Conservation (phyloP, 2,113 vertebrate species). For the Mirza zaza region DNA sequence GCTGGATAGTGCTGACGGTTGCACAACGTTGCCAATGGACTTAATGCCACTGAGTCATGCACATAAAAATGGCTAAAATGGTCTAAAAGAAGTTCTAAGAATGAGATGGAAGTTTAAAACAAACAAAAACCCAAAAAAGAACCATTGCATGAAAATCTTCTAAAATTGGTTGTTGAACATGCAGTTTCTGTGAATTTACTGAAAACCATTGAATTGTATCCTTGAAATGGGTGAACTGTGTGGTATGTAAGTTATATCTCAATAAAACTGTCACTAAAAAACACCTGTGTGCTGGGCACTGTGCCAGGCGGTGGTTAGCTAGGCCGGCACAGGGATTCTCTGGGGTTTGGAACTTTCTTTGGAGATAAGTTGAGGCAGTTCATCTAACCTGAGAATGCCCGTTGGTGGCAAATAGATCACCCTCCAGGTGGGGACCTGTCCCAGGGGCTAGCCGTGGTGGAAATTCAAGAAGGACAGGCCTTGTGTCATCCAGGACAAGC, state of each 20-base stretch:
- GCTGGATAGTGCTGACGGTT: not conserved
- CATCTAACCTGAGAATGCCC: not conserved
- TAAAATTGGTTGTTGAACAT: not conserved
- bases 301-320: not conserved
- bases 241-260: too few species aligned
- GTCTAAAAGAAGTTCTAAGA: not conserved
- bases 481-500: not conserved
- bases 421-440: fast-evolving
- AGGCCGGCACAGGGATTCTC: not conserved
- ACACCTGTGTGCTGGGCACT: not conserved
- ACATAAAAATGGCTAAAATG: not conserved
- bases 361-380: not conserved
- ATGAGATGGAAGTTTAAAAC: not conserved
- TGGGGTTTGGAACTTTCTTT: not conserved
- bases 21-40: too few species aligned
- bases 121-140: not conserved
- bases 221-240: too few species aligned
- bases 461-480: not conserved
- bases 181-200: not conserved
- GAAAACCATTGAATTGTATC: not conserved
- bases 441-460: not conserved
- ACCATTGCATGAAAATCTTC: not conserved
- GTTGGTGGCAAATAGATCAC: not conserved
- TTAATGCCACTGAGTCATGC: not conserved
- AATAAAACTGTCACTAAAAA: not conserved